These are phyloP conservation scores for Eudemis profundana DNA, from an alignment of 2,888 invertebrate species.

Conservation along the genomic window DNA sequence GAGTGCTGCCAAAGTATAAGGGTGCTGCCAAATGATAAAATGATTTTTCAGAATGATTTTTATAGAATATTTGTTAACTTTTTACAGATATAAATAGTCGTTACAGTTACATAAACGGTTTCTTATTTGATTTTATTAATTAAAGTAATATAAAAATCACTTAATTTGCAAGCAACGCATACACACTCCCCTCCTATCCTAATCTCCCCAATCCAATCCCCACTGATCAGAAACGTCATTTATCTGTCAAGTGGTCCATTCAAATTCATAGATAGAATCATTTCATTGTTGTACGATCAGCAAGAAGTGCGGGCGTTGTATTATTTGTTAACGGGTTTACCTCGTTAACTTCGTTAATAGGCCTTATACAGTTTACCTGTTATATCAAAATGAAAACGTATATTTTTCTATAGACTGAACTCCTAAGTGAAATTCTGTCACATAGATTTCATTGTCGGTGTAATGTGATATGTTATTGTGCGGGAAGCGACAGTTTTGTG, in stretches of 20 bases:
- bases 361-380: neutral
- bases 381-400: neutral
- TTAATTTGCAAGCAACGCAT: neutral
- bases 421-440: neutral
- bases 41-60: too few species aligned
- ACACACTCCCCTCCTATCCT: neutral
- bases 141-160: neutral
- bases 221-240: neutral
- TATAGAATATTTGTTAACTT: too few species aligned
- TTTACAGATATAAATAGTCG: too few species aligned
- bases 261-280: neutral
- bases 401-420: neutral
- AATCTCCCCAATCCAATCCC: neutral
- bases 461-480: constrained; percentile 21
- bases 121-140: too few species aligned
- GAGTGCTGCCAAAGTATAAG: too few species aligned
- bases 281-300: constrained; percentile 11
- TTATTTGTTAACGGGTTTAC: constrained; percentile 5
- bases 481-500: constrained; percentile 23
- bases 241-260: neutral
- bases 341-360: neutral
- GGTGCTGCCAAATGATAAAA: too few species aligned
- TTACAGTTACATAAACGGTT: too few species aligned
- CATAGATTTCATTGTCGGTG: neutral
- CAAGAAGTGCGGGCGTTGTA: neutral